Conservation (phyloP, 2,113 vertebrate genomes). For the Apaloderma vittatum region DNA sequence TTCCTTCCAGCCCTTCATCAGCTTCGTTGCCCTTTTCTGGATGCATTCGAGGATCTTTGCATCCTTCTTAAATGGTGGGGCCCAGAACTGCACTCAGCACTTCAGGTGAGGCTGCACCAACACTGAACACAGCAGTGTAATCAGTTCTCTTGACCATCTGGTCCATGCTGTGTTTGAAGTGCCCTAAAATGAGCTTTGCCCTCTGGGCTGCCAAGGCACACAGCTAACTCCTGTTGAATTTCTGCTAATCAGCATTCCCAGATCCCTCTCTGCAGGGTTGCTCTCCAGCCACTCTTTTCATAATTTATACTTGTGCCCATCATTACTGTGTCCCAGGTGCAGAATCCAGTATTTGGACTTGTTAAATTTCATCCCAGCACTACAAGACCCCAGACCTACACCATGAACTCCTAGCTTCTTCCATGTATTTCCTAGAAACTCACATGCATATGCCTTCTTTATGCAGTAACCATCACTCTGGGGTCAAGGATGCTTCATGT, state of each 20-base stretch:
- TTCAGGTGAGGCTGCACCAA: rapidly evolving
- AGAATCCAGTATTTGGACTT: not conserved
- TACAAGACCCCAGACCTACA: not conserved
- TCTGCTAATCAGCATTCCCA: not conserved
- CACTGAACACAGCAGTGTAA: rapidly evolving
- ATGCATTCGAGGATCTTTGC: rapidly evolving
- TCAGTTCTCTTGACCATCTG: not conserved
- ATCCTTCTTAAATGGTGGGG: not conserved
- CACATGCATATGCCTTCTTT: rapidly evolving
- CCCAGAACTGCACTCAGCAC: not conserved
- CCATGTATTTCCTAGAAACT: not conserved
- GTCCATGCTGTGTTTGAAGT: not conserved
- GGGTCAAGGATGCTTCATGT: rapidly evolving
- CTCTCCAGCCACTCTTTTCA: not conserved
- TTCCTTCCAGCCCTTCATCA: not conserved
- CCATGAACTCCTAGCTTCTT: not conserved
- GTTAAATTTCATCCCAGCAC: not conserved
- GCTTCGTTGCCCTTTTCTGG: not conserved
- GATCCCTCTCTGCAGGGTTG: not conserved
- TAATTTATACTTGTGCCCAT: rapidly evolving
- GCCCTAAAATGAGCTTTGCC: rapidly evolving
- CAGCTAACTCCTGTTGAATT: too few species aligned
- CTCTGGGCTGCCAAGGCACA: not conserved
- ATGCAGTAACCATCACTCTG: rapidly evolving
- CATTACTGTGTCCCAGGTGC: rapidly evolving